Base-by-base conservation (phyloP, 2,113 vertebrate genomes). In the Cheirogaleus medius region DNA sequence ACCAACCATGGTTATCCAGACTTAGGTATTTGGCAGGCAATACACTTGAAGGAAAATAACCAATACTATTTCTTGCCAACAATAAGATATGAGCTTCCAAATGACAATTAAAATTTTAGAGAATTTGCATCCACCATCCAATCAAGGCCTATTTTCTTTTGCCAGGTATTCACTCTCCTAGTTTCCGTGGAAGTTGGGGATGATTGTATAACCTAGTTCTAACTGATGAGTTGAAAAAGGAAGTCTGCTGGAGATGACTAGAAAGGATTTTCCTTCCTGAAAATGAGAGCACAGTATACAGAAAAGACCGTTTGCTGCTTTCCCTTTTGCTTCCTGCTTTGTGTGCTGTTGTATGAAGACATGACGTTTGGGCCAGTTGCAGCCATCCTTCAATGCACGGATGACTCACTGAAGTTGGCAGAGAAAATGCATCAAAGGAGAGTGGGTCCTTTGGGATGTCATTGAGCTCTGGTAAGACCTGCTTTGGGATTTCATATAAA, bases 231-330 rank as follows among this genome's bases (percentile, higher is more conserved):
- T 0, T 85, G 23, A 63, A 68, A 90, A 81, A 52, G 9, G 17
- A 42, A 58, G 10, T 80, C 66, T 54, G 3, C 68, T 80, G 25
- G 12, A 37, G 8, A 82, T 25, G 0, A 42, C 27, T 23, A 80
- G 90, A 73, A 85, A 87, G 29, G 47, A 49, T 34, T 91, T 80
- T 81, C 11, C 80, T 87, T 94, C 80, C 73, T 92, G 80, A 89
- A 74, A 44, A 84, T 18, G 39, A 85, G 39, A 85, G 37, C 73
- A 56, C 7, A 27, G 32, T 13, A 15, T 2, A 47, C 7, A 87
- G 60, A 47, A 87, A 66, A 39, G 14, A 54, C 2, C 21, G 34
- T 42, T 10, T 21, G 21, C 54, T 34, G 14, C 29, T 17, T 68
- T 34, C 15, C 32, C n/a, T 44, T 32, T 12, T 49, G 37, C 49